A percentile compares a stretch with the other conserved stretches of the same genome.
Evolutionary conservation across 2,113 vertebrate species (phyloP).

Genomic region (Pseudopodoces humilis): DNA sequence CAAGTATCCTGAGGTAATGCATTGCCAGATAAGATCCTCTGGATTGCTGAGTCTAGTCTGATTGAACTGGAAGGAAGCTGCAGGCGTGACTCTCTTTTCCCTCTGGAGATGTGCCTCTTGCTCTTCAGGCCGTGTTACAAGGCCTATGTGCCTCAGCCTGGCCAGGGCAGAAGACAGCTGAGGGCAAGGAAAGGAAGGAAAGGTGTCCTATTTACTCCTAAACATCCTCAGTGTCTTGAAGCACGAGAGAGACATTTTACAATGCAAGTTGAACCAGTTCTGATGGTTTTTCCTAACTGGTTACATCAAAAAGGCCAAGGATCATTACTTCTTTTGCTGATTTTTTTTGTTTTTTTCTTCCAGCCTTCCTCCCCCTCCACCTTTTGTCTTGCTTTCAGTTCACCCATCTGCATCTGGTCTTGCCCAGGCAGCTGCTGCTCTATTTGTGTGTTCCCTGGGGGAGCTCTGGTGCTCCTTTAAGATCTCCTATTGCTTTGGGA

Average conservation of each 20-base stretch:
- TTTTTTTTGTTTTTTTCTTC: background rate
- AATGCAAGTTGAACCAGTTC: background rate
- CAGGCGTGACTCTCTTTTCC: background rate
- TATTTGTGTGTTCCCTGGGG: constrained; percentile 42
- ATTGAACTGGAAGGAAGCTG: constrained; percentile 46
- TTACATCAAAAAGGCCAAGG: background rate
- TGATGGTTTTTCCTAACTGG: background rate
- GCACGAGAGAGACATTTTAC: background rate
- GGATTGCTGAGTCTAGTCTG: background rate
- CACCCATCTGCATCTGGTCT: constrained; percentile 50
- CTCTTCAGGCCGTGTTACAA: background rate
- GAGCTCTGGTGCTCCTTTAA: constrained; percentile 29
- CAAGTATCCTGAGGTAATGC: constrained; percentile 2
- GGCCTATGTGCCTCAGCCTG: background rate
- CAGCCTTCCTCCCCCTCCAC: background rate
- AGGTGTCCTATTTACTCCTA: background rate
- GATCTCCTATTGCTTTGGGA: constrained; percentile 59
- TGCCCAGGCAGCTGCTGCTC: constrained; percentile 44
- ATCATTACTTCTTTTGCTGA: background rate
- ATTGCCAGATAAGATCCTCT: constrained; percentile 16
- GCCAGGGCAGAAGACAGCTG: background rate
- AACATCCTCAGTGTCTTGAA: background rate
- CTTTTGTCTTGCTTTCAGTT: constrained; percentile 42
- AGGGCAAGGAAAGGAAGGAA: background rate
- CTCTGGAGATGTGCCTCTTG: background rate